phyloP scores from a whole-genome alignment of 92 coral and sea anemone species.

The Muricea muricata region DNA sequence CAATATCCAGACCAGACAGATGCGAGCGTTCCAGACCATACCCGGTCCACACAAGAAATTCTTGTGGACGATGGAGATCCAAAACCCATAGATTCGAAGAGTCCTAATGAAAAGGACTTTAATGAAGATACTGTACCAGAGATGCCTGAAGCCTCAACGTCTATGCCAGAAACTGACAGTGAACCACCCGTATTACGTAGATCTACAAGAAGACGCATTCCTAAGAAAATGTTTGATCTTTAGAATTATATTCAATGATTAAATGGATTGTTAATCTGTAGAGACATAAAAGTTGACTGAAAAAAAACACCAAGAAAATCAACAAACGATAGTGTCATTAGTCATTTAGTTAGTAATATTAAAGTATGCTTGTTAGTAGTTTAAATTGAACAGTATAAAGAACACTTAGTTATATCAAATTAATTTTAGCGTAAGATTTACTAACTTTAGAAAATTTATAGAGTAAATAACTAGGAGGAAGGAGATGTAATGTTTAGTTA shows the following conservation, averaged over 20 bases:
- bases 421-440: no score
- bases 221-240: not conserved
- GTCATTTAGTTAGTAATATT: no score
- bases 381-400: not conserved
- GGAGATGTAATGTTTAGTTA: not conserved
- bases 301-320: no score
- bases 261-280: no score
- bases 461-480: not conserved
- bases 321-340: no score
- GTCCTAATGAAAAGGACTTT: not conserved
- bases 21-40: no score
- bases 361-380: no score
- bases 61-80: no score
- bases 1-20: no score
- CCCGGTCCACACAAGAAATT: no score
- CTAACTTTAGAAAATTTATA: no score
- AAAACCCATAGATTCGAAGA: not conserved
- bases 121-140: not conserved
- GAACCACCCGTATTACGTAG: not conserved
- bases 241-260: no score
- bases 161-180: not conserved
- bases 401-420: not conserved
- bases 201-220: not conserved
- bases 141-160: not conserved
- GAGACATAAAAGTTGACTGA: not conserved